Base-by-base conservation (phyloP, 2,888 invertebrate species). In the Xanthorhoe spadicearia region DNA sequence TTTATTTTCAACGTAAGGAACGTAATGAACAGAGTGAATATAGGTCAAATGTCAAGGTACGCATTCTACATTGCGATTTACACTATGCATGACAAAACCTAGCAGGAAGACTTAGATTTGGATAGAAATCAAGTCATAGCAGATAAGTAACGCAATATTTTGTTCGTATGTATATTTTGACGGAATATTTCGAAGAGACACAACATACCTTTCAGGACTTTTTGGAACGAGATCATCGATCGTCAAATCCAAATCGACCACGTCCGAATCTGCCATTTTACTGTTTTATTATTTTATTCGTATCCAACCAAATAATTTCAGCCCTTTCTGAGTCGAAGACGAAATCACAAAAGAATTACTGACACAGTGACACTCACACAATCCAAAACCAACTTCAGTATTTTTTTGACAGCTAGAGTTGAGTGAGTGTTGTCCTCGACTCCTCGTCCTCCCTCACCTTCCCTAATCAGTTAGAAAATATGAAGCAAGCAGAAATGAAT, bases 171-270 rank as follows among this genome's bases (percentile, higher is more conserved):
- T 35, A 35, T 10, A 19, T 23, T 50, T 46, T 17, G 48, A 48
- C 15, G 32, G 23, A 23, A 4, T 23, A 56, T 23, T 13, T 54
- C 50, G 23, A 51, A 28, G 18, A 50, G n/a, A 5, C 15, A 53
- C 10, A 56, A 59, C 66, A 66, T 89, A 92, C 93, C 92, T 92
- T 86, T 93, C 93, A 53, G 91, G 88, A 80, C 92, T 92, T 81
- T 93, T 93, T 60, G 93, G 92, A 79, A 93, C 89, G 79, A 93
- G 86, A 83, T 92, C 92, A 75, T 93, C 92, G 72, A 92, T 92
- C 53, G 89, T 90, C 74, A 90, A 81, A 84, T 92, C 90, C 76
- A 90, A 84, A 81, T 89, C 88, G 71, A 88, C 89, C 70, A 90
- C 85, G 70, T 90, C 90, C 55, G 92, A 82, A 76, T 90, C 92